Evolutionary conservation across 2,113 vertebrate species (phyloP), one percentile per base, ranked within the genome.

Genomic region (Siphamia tubifer): DNA sequence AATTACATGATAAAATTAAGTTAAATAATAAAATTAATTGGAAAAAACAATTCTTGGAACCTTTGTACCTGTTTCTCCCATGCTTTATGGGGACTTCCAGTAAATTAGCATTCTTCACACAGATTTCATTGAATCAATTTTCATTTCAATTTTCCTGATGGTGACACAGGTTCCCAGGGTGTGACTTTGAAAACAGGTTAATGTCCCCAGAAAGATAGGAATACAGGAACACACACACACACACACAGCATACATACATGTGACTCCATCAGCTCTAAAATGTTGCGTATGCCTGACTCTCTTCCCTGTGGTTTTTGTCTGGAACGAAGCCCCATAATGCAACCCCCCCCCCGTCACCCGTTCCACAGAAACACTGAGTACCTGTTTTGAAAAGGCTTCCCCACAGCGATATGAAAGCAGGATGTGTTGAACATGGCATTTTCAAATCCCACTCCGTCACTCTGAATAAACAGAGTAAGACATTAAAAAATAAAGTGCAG

Each of bases 401-500:
- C 34, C 9, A 7, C 51, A 30, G 36, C 5, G 5, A 5, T 13
- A 10, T 5, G 10, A 54, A 20, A 6, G 3, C 7, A n/a, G 9
- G 21, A 34, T 23, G 43, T 43, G 60, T 62, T 55, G 36, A 36
- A 65, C 47, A 45, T 52, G 68, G 19, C 44, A 28, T 48, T 55
- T 52, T 75, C 9, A 23, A 43, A 36, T 17, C 34, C 62, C 21
- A n/a, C 16, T 35, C 28, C 17, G 1, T 10, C 42, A 13, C 49
- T 44, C 12, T 6, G 12, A 63, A 42, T 8, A 52, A 31, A 73
- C 7, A 2, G 15, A 12, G 4, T 8, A n/a, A 15, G 25, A 56
- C 13, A 39, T 43, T 58, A n/a, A 48, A 72, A 60, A 74, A 57
- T 49, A 17, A 70, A 61, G 31, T 34, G 25, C 4, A n/a, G 12